phyloP scores from a whole-genome alignment of 2,113 vertebrate genomes.

The Oncorhynchus nerka region DNA sequence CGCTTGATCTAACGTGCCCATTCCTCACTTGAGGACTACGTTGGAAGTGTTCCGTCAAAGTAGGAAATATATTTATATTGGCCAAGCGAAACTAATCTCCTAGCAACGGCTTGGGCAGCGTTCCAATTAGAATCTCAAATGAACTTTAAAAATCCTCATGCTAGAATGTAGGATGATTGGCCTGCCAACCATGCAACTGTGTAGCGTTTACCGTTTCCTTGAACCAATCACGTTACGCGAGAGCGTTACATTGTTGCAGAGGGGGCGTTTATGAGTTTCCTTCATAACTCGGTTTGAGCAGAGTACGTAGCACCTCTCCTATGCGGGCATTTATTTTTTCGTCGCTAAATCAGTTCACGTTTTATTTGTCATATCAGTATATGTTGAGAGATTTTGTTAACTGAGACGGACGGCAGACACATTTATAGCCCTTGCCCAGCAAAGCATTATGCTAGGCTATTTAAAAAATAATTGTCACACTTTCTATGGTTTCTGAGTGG shows the following conservation, averaged over 20 bases:
- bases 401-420: too few relatives aligned
- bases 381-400: too few relatives aligned
- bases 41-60: constrained; percentile 1
- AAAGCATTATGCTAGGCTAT: too few relatives aligned
- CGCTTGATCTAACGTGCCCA: neutral
- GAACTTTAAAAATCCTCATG: constrained; percentile 73
- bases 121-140: constrained; percentile 60
- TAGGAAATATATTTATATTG: constrained; percentile 54
- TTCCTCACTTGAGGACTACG: constrained; percentile 6
- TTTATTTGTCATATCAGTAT: neutral
- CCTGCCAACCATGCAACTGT: constrained; percentile 21
- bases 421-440: too few relatives aligned
- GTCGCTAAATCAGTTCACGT: neutral
- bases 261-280: constrained; percentile 21
- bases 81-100: constrained; percentile 58
- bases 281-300: constrained; percentile 45
- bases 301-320: constrained; percentile 58
- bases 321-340: constrained; percentile 46
- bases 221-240: constrained; percentile 58
- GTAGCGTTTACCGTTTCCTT: neutral
- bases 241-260: neutral
- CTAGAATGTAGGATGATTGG: constrained; percentile 33
- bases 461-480: too few relatives aligned
- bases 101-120: constrained; percentile 71
- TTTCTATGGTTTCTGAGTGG: too few relatives aligned